Evolutionary conservation across 2,888 invertebrate genomes (phyloP), one percentile per base, ranked within the genome.

Genomic region (Drosophila hamatofila): DNA sequence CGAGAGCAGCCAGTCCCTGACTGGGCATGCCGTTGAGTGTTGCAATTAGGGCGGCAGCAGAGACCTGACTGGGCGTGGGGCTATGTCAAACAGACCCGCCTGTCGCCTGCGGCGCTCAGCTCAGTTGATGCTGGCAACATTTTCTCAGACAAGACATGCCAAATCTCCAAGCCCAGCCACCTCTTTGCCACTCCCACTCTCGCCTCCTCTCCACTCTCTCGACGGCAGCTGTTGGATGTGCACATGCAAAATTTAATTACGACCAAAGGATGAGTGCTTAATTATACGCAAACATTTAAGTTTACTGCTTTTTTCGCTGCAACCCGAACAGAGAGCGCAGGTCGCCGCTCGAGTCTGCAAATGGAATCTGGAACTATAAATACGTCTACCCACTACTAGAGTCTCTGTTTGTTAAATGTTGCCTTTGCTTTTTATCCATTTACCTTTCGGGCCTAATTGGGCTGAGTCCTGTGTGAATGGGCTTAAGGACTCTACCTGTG

Each of bases 191-290:
- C n/a, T 7, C 30, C 0, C 14, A 1, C 37, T n/a, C 37, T 3
- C 27, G 3, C 44, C 46, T 16, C n/a, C 30, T 16, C 33, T 51
- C 46, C n/a, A 18, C 30, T 16, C 33, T 51, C 25, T 57, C n/a
- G 42, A 42, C 57, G 60, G 70, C 78, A 75, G 80, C 83, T 82
- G 84, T 73, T 85, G 86, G 87, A 90, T 91, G 91, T 91, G 92
- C 91, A 91, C 91, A 92, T 92, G 89, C 91, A 89, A 92, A 92
- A 92, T 92, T 91, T 91, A 92, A 92, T 92, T 92, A 92, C 89
- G 90, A 90, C 92, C 91, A 92, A 91, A 92, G 92, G 91, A 92
- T 92, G 92, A 92, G 92, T 91, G 92, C 92, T 92, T 92, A 92
- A 92, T 92, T 92, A 92, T 87, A 91, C 90, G 90, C 91, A 91